phyloP scores from a whole-genome alignment of 92 coral and sea anemone species.

The Palythoa grandis region DNA sequence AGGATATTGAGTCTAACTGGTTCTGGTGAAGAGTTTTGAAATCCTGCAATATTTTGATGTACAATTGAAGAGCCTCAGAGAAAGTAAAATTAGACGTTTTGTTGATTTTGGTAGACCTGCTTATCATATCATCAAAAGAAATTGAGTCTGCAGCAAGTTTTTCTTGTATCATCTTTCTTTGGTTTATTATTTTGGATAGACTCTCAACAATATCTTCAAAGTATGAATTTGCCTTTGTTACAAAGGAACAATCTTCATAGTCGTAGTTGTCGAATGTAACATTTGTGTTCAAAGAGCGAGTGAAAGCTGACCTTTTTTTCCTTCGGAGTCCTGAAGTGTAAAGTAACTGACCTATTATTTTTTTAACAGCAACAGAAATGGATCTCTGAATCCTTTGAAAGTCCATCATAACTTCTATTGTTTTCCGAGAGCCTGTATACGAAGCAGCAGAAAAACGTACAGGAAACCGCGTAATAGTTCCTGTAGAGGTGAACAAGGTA shows the following conservation, averaged over 20 bases:
- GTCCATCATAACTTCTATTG: constrained; percentile 56
- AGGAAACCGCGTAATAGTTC: constrained; percentile 51
- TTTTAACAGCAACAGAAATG: constrained; percentile 43
- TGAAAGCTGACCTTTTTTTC: neutral
- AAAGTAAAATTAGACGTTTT: neutral
- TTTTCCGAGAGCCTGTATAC: constrained; percentile 25
- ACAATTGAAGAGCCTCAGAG: neutral
- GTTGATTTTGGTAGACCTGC: neutral
- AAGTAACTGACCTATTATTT: constrained; percentile 23
- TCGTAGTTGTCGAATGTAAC: neutral
- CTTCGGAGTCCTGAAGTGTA: neutral
- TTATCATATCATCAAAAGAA: constrained; percentile 7
- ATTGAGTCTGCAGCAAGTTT: constrained; percentile 12
- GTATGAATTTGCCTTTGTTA: constrained; percentile 20
- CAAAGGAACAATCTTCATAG: constrained; percentile 28
- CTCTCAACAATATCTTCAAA: constrained; percentile 43
- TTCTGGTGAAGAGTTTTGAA: neutral
- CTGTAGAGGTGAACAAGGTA: constrained; percentile 37
- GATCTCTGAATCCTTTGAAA: constrained; percentile 51
- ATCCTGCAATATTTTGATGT: constrained; percentile 1
- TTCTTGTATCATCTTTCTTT: neutral
- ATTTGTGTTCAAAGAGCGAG: neutral
- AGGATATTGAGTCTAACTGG: neutral
- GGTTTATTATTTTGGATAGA: constrained; percentile 5
- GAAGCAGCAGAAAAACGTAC: constrained; percentile 27